Conservation (phyloP, 2,797 vertebrate species). For the Carduelis carduelis region DNA sequence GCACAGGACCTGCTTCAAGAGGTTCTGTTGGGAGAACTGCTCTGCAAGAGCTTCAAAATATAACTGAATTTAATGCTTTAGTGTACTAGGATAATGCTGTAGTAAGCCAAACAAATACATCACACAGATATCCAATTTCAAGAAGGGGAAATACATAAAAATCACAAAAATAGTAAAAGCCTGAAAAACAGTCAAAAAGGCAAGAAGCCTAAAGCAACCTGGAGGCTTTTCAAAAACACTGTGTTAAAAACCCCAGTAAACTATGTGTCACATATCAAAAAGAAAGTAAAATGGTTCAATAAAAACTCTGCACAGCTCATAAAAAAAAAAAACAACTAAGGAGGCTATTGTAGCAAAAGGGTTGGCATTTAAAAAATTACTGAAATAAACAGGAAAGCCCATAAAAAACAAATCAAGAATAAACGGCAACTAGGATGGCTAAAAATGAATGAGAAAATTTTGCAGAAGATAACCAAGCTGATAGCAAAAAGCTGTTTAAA, state of each 20-base stretch:
- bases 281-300: neutral
- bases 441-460: neutral
- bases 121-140: constrained; percentile 6
- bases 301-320: neutral
- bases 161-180: neutral
- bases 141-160: constrained; percentile 10
- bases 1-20: neutral
- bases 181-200: neutral
- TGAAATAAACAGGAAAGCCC: neutral
- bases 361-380: neutral
- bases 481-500: neutral
- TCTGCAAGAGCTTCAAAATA: neutral
- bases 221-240: constrained; percentile 33
- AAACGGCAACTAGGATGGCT: neutral
- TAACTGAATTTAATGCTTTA: neutral
- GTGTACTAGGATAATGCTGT: neutral
- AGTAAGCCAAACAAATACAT: constrained; percentile 21
- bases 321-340: neutral
- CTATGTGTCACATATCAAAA: neutral
- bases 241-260: neutral
- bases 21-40: neutral
- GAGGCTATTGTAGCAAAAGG: neutral
- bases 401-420: neutral
- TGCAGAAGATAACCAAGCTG: neutral
- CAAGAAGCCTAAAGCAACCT: constrained; percentile 30